Base-by-base conservation (phyloP, 2,113 vertebrate species). In the Salvelinus sp. region DNA sequence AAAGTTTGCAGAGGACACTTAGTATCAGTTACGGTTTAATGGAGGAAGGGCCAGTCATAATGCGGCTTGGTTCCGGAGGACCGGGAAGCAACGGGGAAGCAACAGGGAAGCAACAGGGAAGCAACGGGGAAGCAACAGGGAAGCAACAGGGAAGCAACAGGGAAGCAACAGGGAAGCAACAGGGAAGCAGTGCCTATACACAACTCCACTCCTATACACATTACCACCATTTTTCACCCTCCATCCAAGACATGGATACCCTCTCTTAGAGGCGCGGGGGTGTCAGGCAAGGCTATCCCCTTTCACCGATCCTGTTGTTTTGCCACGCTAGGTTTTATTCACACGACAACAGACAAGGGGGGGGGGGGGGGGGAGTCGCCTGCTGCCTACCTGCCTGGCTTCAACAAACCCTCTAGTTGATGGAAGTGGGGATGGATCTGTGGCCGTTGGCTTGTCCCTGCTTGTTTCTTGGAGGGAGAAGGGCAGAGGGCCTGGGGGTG, bases 391-490 rank as follows among this genome's bases (percentile, higher is more conserved):
- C 28, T 33, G 9, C 65, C 63, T 27, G 12, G 0, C 60, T 2
- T 78, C 81, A 82, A 82, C 85, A 82, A 85, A 69, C 72, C 80
- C 76, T 87, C 75, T 80, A 77, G 79, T 79, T 33, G 30, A 7
- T 3, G 30, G 85, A 87, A 79, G 76, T 65, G 13, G 78, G 75
- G 82, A 84, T 80, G 70, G 82, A 84, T 80, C 75, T 57, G 25
- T 81, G 85, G 87, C 82, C 75, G 72, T 85, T 79, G 77, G 88
- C 90, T 83, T 92, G 93, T 90, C 78, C 5, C 66, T 90, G 89
- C 83, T 83, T 92, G 91, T 54, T 5, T 86, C 86, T 69, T 80
- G 87, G 91, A 90, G 89, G 87, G 90, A 91, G 88, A 91, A 91
- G 87, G 90, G 86, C 85, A 91, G 83, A 72, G 58, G 87, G 88